phyloP scores from a whole-genome alignment of 2,888 invertebrate genomes.

The Andrena chrysosceles region DNA sequence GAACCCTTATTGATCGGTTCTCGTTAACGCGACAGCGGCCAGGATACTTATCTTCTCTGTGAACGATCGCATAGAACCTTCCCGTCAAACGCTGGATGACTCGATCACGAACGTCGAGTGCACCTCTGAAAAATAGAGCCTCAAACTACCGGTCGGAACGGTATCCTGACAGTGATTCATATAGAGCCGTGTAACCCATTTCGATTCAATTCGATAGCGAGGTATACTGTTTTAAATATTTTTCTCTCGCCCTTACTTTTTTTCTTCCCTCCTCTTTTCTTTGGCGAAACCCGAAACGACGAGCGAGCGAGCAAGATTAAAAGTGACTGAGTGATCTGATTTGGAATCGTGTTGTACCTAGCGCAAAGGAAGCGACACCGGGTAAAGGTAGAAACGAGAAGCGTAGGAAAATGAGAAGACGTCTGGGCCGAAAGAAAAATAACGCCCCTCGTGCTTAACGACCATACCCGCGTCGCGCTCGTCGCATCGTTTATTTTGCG shows the following conservation, averaged over 20 bases:
- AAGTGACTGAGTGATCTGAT: conserved; percentile 29
- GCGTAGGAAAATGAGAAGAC: conserved; percentile 49
- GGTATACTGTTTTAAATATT: not conserved
- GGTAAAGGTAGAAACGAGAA: conserved; percentile 8
- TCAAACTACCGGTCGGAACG: not conserved
- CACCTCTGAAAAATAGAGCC: not conserved
- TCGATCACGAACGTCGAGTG: not conserved
- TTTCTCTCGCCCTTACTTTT: not conserved
- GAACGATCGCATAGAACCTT: conserved; percentile 3
- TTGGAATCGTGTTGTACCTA: conserved; percentile 27
- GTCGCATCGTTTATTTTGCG: conserved; percentile 49
- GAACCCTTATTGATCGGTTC: conserved; percentile 37
- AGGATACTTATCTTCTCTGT: conserved; percentile 24
- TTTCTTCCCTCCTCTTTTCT: not conserved
- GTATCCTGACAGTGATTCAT: conserved; percentile 12
- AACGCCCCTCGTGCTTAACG: conserved; percentile 50
- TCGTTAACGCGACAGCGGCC: conserved; percentile 17
- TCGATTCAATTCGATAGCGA: conserved; percentile 19
- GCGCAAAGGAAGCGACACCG: conserved; percentile 29
- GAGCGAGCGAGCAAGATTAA: conserved; percentile 48
- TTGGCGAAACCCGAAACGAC: not conserved
- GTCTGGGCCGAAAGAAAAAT: conserved; percentile 54
- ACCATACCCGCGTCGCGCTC: conserved; percentile 25
- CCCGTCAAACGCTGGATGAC: not conserved
- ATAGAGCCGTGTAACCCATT: not conserved